Evolutionary conservation across 2,888 invertebrate genomes (phyloP), one percentile per base, ranked within the genome.

Genomic region (Pecten maximus): DNA sequence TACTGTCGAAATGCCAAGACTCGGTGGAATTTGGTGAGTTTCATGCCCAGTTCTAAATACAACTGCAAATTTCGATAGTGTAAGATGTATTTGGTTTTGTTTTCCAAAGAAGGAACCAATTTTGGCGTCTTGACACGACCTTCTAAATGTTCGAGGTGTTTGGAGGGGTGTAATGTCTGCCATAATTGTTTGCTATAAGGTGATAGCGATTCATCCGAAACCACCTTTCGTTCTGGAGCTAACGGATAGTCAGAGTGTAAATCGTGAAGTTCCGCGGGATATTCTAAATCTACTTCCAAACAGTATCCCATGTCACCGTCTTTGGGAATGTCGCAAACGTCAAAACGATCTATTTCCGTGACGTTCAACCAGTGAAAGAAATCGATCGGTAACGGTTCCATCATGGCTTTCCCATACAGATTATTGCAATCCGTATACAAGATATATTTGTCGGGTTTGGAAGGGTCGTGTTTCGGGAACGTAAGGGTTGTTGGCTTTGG

Each of bases 281-380:
- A 97, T 60, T 96, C 94, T 50, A 97, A 90, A 92, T 97, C 97
- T 10, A 97, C 96, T 93, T 97, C 96, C 3, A 97, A 93, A 87
- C 97, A 95, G 91, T 96, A 96, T 0, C 96, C 90, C 23, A 87
- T 91, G 2, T 89, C 87, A 2, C 40, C 23, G 60, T 89, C 88
- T 39, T 60, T 88, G 2, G 40, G 12, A 12, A 89, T 40, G n/a
- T 87, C 60, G 19, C 28, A 39, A 19, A 91, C 40, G n/a, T 91
- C 87, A 28, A 91, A 40, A 4, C 87, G 54, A n/a, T n/a, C n/a
- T n/a, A n/a, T n/a, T n/a, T 39, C 23, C 16, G 54, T 40, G 40
- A 89, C 48, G 28, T 54, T 8, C 4, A 89, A 8, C 87, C 87
- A 95, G 40, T 92, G 12, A 91, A 96, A 95, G 12, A 93, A 92